A percentile compares a stretch with the other conserved stretches of the same genome.
Conservation (phyloP, 1,140 invertebrate genomes). For the Hydropsyche tenuis region DNA sequence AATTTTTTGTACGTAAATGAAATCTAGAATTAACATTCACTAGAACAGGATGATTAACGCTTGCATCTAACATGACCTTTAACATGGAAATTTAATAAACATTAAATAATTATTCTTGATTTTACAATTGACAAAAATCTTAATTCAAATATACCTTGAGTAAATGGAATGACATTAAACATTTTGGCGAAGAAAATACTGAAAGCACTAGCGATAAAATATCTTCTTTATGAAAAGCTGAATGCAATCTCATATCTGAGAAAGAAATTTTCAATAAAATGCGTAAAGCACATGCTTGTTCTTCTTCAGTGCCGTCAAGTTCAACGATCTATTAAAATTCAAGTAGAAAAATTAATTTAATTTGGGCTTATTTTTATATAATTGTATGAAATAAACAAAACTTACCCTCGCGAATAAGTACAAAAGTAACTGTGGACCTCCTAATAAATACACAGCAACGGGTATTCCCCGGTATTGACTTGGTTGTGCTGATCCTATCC, state of each 20-base stretch:
- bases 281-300: slow-evolving; percentile 66
- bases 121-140: not conserved
- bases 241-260: slow-evolving; percentile 62
- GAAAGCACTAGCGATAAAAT: slow-evolving; percentile 62
- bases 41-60: slow-evolving; percentile 62
- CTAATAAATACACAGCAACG: slow-evolving; percentile 64
- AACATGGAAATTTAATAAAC: slow-evolving; percentile 12
- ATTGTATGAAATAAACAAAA: slow-evolving; percentile 17
- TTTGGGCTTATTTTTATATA: too few relatives aligned
- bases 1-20: slow-evolving; percentile 57
- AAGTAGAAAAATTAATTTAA: not conserved
- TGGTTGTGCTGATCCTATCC: slow-evolving; percentile 55
- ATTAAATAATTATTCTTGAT: not conserved
- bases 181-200: slow-evolving; percentile 63
- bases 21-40: slow-evolving; percentile 56
- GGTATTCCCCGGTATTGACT: slow-evolving; percentile 62
- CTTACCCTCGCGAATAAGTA: slow-evolving; percentile 68
- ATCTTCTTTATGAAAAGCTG: slow-evolving; percentile 60
- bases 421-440: slow-evolving; percentile 67
- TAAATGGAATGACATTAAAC: slow-evolving; percentile 61
- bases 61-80: slow-evolving; percentile 64
- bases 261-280: slow-evolving; percentile 62
- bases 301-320: slow-evolving; percentile 62
- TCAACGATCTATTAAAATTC: slow-evolving; percentile 63
- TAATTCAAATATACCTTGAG: slow-evolving; percentile 59